Conservation (phyloP, 30 jellyfish, hydroid and myxozoan genomes). For the Aurelia coerulea region DNA sequence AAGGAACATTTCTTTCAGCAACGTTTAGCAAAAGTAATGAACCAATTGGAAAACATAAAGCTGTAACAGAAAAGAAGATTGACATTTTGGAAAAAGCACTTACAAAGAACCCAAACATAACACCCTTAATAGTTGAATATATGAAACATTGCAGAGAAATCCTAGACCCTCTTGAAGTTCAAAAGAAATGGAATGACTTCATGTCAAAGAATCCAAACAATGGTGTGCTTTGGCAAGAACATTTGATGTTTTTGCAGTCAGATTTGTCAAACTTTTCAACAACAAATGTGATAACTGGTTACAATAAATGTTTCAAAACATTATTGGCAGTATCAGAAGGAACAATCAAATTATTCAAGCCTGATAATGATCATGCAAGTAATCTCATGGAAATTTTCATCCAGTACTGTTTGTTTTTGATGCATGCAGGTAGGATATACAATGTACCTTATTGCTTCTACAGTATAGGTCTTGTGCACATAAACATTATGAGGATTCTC, state of each 20-base stretch:
- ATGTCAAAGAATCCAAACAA: slow-evolving; percentile 65
- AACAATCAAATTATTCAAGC: slow-evolving; percentile 52
- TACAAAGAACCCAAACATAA: slow-evolving; percentile 62
- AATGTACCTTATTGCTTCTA: neutral
- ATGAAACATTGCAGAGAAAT: slow-evolving; percentile 69
- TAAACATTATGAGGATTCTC: too few relatives aligned
- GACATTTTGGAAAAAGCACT: slow-evolving; percentile 84
- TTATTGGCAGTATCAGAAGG: slow-evolving; percentile 67
- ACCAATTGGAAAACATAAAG: slow-evolving; percentile 39
- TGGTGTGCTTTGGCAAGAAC: slow-evolving; percentile 71
- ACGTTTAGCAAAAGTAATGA: slow-evolving; percentile 1
- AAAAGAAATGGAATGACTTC: slow-evolving; percentile 70
- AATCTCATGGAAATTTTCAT: slow-evolving; percentile 44
- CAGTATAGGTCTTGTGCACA: too few relatives aligned
- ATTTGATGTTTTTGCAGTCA: slow-evolving; percentile 65
- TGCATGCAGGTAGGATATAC: slow-evolving; percentile 78
- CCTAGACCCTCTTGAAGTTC: slow-evolving; percentile 32
- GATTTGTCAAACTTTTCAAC: slow-evolving; percentile 63
- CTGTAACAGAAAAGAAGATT: slow-evolving; percentile 70
- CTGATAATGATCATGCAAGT: slow-evolving; percentile 42
- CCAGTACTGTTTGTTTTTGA: slow-evolving; percentile 64
- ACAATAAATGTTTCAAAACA: slow-evolving; percentile 68
- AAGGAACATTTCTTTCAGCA: slow-evolving; percentile 10
- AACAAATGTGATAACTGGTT: slow-evolving; percentile 31
- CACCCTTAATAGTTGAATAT: slow-evolving; percentile 54